Percentiles rank a stretch among this genome's conserved stretches.
phyloP scores from a whole-genome alignment of 2,797 vertebrate species.

The Falco concolor region DNA sequence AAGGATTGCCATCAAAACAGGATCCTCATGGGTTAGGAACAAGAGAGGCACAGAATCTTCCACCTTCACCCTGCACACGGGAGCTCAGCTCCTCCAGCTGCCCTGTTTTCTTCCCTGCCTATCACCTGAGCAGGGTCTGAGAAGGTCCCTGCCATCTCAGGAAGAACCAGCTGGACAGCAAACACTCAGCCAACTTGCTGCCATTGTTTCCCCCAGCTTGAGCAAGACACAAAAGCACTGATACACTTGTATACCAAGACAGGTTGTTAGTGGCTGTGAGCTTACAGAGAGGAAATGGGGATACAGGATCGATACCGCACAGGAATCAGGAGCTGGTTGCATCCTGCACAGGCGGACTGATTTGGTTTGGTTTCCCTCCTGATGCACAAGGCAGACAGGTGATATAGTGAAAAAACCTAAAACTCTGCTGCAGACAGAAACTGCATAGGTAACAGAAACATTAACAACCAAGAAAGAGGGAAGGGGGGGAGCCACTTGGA shows the following conservation, averaged over 20 bases:
- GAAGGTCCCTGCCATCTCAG: background rate
- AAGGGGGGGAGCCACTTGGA: too few relatives aligned
- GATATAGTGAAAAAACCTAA: too few relatives aligned
- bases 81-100: background rate
- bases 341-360: background rate
- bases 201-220: background rate
- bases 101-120: background rate
- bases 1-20: background rate
- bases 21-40: background rate
- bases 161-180: background rate
- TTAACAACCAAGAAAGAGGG: too few relatives aligned
- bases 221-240: background rate
- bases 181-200: background rate
- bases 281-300: background rate
- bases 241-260: background rate
- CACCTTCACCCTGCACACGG: background rate
- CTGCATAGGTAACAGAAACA: too few relatives aligned
- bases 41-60: background rate
- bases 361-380: background rate
- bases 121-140: background rate
- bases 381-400: background rate
- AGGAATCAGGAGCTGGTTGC: background rate
- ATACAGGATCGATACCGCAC: fast-evolving
- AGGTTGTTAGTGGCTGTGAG: background rate
- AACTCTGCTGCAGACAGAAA: too few relatives aligned